Percentiles rank a stretch among this genome's conserved stretches.
Evolutionary conservation across 2,113 vertebrate species (phyloP).

Genomic region (Amazona guildingii): DNA sequence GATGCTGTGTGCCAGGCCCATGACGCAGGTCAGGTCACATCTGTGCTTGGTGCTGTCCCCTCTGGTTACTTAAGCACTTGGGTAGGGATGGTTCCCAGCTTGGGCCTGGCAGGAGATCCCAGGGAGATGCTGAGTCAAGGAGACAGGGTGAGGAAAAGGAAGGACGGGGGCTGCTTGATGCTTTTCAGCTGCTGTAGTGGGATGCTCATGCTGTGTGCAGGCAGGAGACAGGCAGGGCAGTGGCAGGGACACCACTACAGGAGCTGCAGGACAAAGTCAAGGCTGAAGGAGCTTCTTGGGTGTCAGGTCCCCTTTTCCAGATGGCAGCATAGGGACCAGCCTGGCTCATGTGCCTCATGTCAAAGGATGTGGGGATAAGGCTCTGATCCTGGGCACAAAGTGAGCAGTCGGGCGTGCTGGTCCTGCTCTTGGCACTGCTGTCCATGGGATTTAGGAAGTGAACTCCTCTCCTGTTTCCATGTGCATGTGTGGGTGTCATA

Average conservation of each 20-base stretch:
- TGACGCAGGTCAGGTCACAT: not conserved
- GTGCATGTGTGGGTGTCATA: not conserved
- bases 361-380: not conserved
- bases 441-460: not conserved
- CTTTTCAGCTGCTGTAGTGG: not conserved
- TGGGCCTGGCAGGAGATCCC: not conserved
- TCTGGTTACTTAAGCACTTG: not conserved
- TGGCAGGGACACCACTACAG: not conserved
- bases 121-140: not conserved
- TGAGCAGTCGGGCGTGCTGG: not conserved
- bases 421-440: not conserved
- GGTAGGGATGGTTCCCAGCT: not conserved
- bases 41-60: not conserved
- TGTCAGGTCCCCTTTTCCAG: not conserved
- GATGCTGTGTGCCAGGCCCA: not conserved
- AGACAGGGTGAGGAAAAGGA: not conserved
- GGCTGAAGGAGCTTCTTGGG: not conserved
- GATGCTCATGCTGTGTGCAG: rapidly evolving
- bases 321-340: not conserved
- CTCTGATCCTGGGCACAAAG: not conserved
- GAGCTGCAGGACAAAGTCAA: not conserved
- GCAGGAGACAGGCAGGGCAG: not conserved
- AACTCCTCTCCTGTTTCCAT: not conserved
- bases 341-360: too few relatives aligned
- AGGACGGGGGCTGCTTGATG: not conserved